Evolutionary conservation across 2,797 vertebrate species (phyloP), one percentile per base, ranked within the genome.

Genomic region (Arrhamphus sclerolepis): DNA sequence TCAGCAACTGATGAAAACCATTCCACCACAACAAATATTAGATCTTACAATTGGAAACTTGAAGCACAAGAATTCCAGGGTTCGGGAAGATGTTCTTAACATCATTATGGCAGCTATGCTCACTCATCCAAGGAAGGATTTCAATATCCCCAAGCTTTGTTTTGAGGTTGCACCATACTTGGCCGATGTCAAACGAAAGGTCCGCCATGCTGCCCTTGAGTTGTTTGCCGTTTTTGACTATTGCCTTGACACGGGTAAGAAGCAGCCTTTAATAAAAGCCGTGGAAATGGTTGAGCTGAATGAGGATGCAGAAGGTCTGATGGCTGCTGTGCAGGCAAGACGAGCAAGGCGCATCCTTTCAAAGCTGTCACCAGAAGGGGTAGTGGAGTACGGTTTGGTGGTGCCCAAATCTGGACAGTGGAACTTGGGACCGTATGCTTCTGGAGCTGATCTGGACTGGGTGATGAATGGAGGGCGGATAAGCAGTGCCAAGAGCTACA

Each of bases 371-470:
- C 72, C 93, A 0, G 91, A 95, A 5, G 93, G 94, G 0, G 84
- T 89, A 21, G 91, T 96, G 31, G 93, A 97, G 70, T 94, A 97
- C 0, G 94, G 92, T 0, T 56, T 95, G 58, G 86, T 92, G 6
- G 72, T 95, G 72, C 93, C 93, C 0, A 92, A 93, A 14, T 90
- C 91, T 5, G 89, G 88, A 13, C 91, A 82, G 14, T 72, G 85
- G 20, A 84, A 77, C 44, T 75, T 72, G 2, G 72, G 77, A 14
- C 89, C 92, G 47, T 69, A 68, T 7, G 70, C 81, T 28, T 86
- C 89, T 16, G 94, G 93, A 13, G 94, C 94, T 0, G 95, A 98
- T 66, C 85, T 95, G 39, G 94, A 96, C 44, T 96, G 95, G 96
- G 88, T 98, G 48, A 62, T 95, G 80, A 92, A 94, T 7, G 92